phyloP scores from a whole-genome alignment of 2,888 invertebrate species.

The Habroteleia sp. region DNA sequence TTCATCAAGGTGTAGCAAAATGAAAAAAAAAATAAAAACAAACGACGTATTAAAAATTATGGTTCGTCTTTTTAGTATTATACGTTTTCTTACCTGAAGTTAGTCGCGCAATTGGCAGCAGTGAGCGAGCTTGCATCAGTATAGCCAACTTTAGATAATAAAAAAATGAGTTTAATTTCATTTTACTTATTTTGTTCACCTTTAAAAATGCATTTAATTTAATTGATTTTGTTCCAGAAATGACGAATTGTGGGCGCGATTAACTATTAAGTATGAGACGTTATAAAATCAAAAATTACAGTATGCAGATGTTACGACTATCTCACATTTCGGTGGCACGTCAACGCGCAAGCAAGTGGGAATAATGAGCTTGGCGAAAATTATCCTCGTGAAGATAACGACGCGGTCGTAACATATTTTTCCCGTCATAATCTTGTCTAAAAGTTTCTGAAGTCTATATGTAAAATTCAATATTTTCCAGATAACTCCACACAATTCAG shows the following conservation, averaged over 20 bases:
- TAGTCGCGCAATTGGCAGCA: no score
- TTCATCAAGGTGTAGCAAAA: no score
- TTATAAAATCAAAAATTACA: conserved; percentile 50
- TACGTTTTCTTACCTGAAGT: no score
- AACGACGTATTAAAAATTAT: no score
- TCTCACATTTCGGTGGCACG: conserved; percentile 40
- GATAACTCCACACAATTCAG: no score
- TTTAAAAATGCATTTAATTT: no score
- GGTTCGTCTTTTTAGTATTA: no score
- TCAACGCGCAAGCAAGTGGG: conserved; percentile 50
- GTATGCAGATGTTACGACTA: conserved; percentile 43
- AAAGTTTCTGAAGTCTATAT: conserved; percentile 25
- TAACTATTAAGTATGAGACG: conserved; percentile 41
- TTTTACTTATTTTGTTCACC: no score
- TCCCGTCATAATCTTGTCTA: conserved; percentile 36
- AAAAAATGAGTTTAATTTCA: no score
- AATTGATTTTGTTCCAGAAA: conserved; percentile 6
- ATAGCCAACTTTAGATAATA: no score
- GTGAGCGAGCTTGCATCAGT: no score
- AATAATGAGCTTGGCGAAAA: conserved; percentile 48
- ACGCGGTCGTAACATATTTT: conserved; percentile 37
- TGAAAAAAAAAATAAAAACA: no score
- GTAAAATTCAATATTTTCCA: not conserved
- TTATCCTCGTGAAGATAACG: conserved; percentile 44
- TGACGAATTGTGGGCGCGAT: conserved; percentile 27